A percentile compares a stretch with the other conserved stretches of the same genome.
phyloP scores from a whole-genome alignment of 2,113 vertebrate genomes.

The Perca fluviatilis region DNA sequence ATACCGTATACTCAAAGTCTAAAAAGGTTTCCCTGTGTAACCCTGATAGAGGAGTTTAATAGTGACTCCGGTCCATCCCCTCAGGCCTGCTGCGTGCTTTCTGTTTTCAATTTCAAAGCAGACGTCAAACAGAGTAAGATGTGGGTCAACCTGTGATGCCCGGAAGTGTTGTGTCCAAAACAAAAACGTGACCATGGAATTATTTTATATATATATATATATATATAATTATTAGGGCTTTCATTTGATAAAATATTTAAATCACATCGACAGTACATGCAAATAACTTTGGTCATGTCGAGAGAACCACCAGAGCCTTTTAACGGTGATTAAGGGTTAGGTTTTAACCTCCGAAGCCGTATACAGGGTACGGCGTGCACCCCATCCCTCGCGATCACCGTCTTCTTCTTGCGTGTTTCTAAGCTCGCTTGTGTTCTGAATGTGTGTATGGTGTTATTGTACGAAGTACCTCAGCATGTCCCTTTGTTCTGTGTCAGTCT shows the following conservation, averaged over 20 bases:
- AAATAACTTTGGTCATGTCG: too few species aligned
- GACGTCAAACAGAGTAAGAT: conserved; percentile 3
- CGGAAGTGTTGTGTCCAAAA: background rate
- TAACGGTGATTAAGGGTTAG: too few species aligned
- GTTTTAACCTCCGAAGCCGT: too few species aligned
- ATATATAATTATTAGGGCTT: background rate
- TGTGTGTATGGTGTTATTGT: background rate
- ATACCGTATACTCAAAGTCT: background rate
- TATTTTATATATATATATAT: background rate
- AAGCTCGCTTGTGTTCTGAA: background rate
- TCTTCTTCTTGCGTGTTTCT: background rate
- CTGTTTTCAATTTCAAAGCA: conserved; percentile 41
- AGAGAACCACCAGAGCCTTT: too few species aligned
- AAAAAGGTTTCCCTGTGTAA: background rate
- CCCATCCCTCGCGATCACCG: too few species aligned
- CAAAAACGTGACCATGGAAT: background rate
- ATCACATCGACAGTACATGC: too few species aligned
- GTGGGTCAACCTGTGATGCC: conserved; percentile 17
- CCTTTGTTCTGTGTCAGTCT: conserved; percentile 25
- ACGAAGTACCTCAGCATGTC: conserved; percentile 63
- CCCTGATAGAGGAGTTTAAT: background rate
- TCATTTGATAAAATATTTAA: too few species aligned
- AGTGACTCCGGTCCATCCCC: background rate
- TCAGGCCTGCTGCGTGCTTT: background rate
- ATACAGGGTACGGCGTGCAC: too few species aligned